phyloP scores from a whole-genome alignment of 2,797 vertebrate species.

The Leuciscus waleckii region DNA sequence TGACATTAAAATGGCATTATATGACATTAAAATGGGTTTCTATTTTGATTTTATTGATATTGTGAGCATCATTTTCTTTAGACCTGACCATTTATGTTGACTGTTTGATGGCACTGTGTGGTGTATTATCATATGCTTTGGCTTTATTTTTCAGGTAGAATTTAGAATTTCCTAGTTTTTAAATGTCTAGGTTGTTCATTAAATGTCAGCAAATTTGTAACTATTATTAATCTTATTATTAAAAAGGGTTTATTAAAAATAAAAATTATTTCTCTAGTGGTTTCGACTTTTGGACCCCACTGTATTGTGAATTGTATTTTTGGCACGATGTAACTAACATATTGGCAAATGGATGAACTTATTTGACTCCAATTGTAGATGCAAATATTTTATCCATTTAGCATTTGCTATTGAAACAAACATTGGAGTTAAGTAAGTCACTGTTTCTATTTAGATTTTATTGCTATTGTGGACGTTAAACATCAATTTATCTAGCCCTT shows the following conservation, averaged over 20 bases:
- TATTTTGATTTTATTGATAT: conserved; percentile 2
- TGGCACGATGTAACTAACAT: neutral
- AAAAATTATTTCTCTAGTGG: conserved; percentile 1
- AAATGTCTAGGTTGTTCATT: neutral
- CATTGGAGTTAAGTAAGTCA: neutral
- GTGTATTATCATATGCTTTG: neutral
- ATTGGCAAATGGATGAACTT: neutral
- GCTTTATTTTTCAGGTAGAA: neutral
- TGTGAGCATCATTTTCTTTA: neutral
- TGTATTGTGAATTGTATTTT: neutral
- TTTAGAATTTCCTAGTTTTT: neutral
- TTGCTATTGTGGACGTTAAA: neutral
- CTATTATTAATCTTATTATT: neutral
- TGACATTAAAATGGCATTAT: neutral
- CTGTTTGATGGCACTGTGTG: neutral
- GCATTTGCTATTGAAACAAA: neutral
- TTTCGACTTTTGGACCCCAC: neutral
- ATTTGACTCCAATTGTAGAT: neutral
- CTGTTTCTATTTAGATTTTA: neutral
- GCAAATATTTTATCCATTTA: neutral
- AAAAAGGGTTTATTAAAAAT: no score
- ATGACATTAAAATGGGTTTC: neutral
- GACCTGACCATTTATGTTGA: neutral
- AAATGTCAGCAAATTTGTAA: neutral
- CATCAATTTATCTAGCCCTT: neutral